These are phyloP conservation scores for Oscheius sp. DNA, from an alignment of 1,140 invertebrate genomes.

Conservation along the genomic window DNA sequence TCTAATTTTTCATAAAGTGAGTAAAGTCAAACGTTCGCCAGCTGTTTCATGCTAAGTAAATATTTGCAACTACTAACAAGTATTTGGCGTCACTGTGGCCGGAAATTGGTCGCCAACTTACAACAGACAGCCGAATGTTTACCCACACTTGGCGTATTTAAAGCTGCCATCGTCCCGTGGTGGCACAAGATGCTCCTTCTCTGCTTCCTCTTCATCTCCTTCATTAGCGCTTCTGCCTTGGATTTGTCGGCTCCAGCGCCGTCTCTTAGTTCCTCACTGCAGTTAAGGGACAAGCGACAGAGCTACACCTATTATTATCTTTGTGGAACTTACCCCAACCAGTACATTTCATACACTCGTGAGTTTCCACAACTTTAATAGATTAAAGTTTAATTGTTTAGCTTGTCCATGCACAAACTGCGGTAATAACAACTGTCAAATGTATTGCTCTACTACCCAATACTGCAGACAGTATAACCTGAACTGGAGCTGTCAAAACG, in stretches of 20 bases:
- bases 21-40: too few species aligned
- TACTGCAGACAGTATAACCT: slow-evolving; percentile 20
- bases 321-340: slow-evolving; percentile 25
- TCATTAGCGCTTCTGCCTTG: background rate
- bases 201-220: background rate
- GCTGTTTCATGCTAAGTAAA: too few species aligned
- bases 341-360: slow-evolving; percentile 27
- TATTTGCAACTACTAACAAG: too few species aligned
- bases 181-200: background rate
- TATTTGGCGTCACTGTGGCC: background rate
- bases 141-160: background rate
- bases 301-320: slow-evolving; percentile 17
- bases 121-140: background rate
- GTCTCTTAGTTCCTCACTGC: too few species aligned
- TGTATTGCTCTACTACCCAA: slow-evolving; percentile 20
- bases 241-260: background rate
- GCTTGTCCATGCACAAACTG: background rate
- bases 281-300: slow-evolving; percentile 18
- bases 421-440: slow-evolving; percentile 11
- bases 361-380: background rate
- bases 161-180: background rate
- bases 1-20: too few species aligned
- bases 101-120: slow-evolving; percentile 1
- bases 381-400: background rate
- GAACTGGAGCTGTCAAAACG: slow-evolving; percentile 27